Evolutionary conservation across 2,888 invertebrate genomes (phyloP).

Genomic region (Diachrysia chrysitis): DNA sequence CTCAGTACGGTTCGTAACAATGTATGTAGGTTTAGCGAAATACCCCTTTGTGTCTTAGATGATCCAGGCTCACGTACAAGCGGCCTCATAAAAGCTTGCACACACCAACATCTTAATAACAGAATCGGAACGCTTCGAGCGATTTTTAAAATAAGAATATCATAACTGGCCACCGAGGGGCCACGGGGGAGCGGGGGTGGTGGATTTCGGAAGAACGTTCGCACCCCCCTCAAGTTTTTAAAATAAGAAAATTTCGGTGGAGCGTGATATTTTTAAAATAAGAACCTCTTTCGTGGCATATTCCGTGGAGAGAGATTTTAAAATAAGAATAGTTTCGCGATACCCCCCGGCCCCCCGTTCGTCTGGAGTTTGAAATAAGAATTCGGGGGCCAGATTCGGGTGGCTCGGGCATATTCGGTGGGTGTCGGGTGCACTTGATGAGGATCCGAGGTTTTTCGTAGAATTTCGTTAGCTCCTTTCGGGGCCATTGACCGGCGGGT

Average conservation of each 20-base stretch:
- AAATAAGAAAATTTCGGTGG: constrained; percentile 89
- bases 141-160: constrained; percentile 88
- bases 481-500: constrained; percentile 83
- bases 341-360: constrained; percentile 77
- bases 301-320: constrained; percentile 89
- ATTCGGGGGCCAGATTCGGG: constrained; percentile 87
- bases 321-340: constrained; percentile 89
- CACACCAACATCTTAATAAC: constrained; percentile 87
- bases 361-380: constrained; percentile 89
- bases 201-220: constrained; percentile 87
- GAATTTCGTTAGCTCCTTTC: constrained; percentile 85
- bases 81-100: constrained; percentile 79
- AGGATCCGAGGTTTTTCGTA: constrained; percentile 87
- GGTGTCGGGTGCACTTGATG: constrained; percentile 86
- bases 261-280: constrained; percentile 89
- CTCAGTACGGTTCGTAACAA: constrained; percentile 59
- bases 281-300: constrained; percentile 88
- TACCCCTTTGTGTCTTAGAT: constrained; percentile 72
- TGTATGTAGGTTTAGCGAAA: constrained; percentile 58
- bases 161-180: constrained; percentile 85
- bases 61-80: constrained; percentile 67
- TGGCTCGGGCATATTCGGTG: constrained; percentile 83
- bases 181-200: constrained; percentile 68
- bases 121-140: constrained; percentile 87
- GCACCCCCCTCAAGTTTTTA: constrained; percentile 84